A percentile compares a stretch with the other conserved stretches of the same genome.
Conservation (phyloP, 2,888 invertebrate species). For the Phania funesta region DNA sequence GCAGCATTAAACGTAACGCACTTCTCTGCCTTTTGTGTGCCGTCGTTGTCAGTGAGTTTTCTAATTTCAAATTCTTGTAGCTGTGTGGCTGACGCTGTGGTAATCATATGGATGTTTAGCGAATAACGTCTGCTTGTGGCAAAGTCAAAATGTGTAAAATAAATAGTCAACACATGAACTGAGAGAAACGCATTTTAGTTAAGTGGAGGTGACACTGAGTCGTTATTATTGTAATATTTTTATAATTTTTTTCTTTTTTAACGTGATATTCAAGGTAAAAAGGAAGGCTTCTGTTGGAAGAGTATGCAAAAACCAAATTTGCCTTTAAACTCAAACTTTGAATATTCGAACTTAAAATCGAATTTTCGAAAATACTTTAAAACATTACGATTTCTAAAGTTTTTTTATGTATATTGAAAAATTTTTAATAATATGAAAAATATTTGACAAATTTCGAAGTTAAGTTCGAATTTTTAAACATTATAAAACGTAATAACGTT, state of each 20-base stretch:
- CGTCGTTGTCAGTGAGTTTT: constrained; percentile 16
- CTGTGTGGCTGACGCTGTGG: constrained; percentile 7
- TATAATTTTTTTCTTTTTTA: background rate
- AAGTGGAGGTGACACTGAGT: background rate
- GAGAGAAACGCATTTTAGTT: background rate
- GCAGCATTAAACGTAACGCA: constrained; percentile 67
- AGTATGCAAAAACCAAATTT: too few relatives aligned
- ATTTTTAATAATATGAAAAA: too few relatives aligned
- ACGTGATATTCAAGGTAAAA: too few relatives aligned
- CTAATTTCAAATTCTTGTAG: constrained; percentile 36
- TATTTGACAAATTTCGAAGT: background rate
- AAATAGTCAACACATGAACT: background rate
- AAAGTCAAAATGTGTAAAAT: background rate
- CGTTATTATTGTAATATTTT: background rate
- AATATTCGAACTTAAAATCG: background rate
- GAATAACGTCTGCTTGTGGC: background rate
- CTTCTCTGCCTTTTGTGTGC: constrained; percentile 61
- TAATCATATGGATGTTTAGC: background rate
- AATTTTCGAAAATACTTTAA: background rate
- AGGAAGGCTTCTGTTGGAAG: too few relatives aligned
- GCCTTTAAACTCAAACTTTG: background rate
- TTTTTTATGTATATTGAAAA: too few relatives aligned
- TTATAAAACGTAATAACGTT: too few relatives aligned
- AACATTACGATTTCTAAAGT: background rate
- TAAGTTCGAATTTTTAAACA: background rate